Conservation (phyloP, 2,797 vertebrate species). For the Typhlichthys eigenmanni region DNA sequence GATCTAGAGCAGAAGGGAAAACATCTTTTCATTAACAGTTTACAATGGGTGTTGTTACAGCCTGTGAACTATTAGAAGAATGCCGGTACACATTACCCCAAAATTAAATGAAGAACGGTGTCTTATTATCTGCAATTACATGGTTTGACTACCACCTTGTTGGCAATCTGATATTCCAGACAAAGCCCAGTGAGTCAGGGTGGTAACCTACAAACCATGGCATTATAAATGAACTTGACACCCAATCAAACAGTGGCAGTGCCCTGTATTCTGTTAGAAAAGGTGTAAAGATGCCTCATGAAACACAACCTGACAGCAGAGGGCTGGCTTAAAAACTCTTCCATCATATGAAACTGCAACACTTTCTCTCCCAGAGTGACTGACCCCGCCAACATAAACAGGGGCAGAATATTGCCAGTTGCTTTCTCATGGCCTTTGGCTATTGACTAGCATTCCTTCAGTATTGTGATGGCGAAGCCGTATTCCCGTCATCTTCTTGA, state of each 20-base stretch:
- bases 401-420: constrained; percentile 51
- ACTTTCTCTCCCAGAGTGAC: constrained; percentile 27
- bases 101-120: neutral
- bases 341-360: constrained; percentile 16
- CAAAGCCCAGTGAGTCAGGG: no score
- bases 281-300: constrained; percentile 14
- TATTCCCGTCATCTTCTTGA: constrained; percentile 56
- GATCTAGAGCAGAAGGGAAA: constrained; percentile 24
- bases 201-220: neutral
- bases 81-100: constrained; percentile 31
- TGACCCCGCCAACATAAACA: constrained; percentile 63
- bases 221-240: no score
- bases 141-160: constrained; percentile 5
- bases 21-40: constrained; percentile 38
- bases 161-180: no score
- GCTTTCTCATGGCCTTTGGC: constrained; percentile 55
- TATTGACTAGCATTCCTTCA: constrained; percentile 61
- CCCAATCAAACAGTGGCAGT: neutral
- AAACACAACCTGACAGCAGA: constrained; percentile 9
- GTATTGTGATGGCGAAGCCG: constrained; percentile 50
- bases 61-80: constrained; percentile 23
- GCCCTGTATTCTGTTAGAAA: constrained; percentile 8
- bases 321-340: neutral
- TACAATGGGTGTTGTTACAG: constrained; percentile 38
- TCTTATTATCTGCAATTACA: neutral